These are phyloP conservation scores for Diplolepis rosae DNA, from an alignment of 2,888 invertebrate species.

Conservation along the genomic window DNA sequence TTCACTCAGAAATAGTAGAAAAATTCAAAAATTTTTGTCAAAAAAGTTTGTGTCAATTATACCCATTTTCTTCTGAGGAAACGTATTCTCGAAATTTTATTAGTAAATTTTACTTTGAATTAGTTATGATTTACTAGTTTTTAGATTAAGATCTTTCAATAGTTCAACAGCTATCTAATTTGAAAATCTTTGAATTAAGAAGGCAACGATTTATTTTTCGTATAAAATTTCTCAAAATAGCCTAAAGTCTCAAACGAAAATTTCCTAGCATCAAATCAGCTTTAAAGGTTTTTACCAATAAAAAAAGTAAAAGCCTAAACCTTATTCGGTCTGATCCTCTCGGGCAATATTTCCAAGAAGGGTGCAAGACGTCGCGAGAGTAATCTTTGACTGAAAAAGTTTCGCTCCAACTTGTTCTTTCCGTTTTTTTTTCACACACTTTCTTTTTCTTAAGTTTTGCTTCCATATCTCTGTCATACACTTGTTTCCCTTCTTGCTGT, in stretches of 20 bases:
- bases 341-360: conserved; percentile 48
- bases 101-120: too few relatives aligned
- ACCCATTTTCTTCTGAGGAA: too few relatives aligned
- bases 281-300: conserved; percentile 42
- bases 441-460: background rate
- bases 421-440: conserved; percentile 35
- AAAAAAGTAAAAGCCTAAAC: conserved; percentile 56
- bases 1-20: too few relatives aligned
- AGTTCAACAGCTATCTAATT: too few relatives aligned
- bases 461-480: conserved; percentile 30
- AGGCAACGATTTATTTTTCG: too few relatives aligned
- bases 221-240: background rate
- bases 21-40: too few relatives aligned
- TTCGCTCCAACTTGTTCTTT: conserved; percentile 37
- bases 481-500: conserved; percentile 43
- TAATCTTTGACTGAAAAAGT: conserved; percentile 42
- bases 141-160: too few relatives aligned
- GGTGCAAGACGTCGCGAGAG: conserved; percentile 44
- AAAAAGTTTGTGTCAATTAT: too few relatives aligned
- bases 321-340: conserved; percentile 50
- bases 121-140: too few relatives aligned
- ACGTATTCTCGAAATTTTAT: too few relatives aligned
- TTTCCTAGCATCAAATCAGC: conserved; percentile 43
- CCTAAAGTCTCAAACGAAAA: background rate
- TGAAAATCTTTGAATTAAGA: too few relatives aligned